Evolutionary conservation across 1,140 invertebrate species (phyloP).

Genomic region (Paraescarpia echinospica): DNA sequence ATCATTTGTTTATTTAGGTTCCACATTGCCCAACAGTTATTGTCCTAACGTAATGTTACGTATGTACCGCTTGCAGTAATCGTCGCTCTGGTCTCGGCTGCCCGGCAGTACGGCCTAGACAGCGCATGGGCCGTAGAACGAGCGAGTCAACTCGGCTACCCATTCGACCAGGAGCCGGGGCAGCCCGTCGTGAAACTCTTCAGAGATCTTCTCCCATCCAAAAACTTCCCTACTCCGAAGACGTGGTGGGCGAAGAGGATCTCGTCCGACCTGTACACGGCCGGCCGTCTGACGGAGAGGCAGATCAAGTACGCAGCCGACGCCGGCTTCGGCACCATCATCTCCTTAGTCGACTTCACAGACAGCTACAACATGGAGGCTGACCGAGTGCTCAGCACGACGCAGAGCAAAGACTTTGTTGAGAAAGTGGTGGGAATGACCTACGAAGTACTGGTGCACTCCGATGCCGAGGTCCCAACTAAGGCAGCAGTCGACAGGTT

Average conservation of each 20-base stretch:
- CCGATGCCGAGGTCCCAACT: neutral
- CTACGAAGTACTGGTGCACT: neutral
- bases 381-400: neutral
- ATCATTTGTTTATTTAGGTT: too few species aligned
- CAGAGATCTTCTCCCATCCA: too few species aligned
- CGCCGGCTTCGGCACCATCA: slow-evolving; percentile 9
- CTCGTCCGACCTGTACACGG: neutral
- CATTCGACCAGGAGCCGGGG: too few species aligned
- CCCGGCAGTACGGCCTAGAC: too few species aligned
- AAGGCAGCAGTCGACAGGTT: neutral
- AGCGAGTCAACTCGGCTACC: too few species aligned
- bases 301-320: slow-evolving; percentile 20
- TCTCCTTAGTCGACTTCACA: neutral
- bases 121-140: too few species aligned
- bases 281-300: slow-evolving; percentile 8
- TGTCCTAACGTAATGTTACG: too few species aligned
- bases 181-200: too few species aligned
- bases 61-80: too few species aligned
- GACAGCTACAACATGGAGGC: neutral
- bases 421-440: neutral
- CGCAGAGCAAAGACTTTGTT: neutral
- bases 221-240: neutral
- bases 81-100: too few species aligned
- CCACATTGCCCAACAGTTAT: too few species aligned
- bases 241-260: slow-evolving; percentile 21